Evolutionary conservation across 2,113 vertebrate species (phyloP).

Genomic region (Otus sunia): DNA sequence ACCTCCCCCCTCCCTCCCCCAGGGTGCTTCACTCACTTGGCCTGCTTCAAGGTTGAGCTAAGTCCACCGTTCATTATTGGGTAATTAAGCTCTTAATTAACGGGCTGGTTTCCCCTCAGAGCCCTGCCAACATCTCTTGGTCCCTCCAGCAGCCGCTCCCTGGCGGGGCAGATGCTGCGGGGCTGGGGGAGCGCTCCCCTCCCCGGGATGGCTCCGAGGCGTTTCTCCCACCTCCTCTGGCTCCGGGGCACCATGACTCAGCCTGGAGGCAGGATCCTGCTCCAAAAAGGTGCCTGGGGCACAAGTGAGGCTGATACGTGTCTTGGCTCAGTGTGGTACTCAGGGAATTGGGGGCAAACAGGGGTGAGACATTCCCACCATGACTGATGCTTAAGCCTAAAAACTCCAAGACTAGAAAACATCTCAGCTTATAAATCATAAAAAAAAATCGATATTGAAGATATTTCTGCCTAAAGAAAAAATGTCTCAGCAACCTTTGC

Average conservation of each 20-base stretch:
- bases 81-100: constrained; percentile 54
- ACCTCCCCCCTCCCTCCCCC: not conserved
- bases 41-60: constrained; percentile 33
- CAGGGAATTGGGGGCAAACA: not conserved
- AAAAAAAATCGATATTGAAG: not conserved
- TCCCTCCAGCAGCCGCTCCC: not conserved
- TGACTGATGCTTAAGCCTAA: not conserved
- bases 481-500: not conserved
- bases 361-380: not conserved
- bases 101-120: not conserved
- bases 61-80: not conserved
- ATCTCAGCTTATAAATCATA: not conserved
- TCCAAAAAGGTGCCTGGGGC: not conserved
- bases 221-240: not conserved
- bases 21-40: not conserved
- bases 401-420: not conserved
- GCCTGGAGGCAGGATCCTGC: not conserved
- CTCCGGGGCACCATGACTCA: not conserved
- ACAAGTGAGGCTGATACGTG: not conserved
- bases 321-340: not conserved
- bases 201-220: not conserved
- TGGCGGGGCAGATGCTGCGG: accelerated
- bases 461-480: not conserved
- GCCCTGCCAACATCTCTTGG: not conserved
- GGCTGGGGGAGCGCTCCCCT: not conserved